A percentile compares a stretch with the other conserved stretches of the same genome.
Evolutionary conservation across 1,140 invertebrate species (phyloP).

Genomic region (Bombyx mandarina): DNA sequence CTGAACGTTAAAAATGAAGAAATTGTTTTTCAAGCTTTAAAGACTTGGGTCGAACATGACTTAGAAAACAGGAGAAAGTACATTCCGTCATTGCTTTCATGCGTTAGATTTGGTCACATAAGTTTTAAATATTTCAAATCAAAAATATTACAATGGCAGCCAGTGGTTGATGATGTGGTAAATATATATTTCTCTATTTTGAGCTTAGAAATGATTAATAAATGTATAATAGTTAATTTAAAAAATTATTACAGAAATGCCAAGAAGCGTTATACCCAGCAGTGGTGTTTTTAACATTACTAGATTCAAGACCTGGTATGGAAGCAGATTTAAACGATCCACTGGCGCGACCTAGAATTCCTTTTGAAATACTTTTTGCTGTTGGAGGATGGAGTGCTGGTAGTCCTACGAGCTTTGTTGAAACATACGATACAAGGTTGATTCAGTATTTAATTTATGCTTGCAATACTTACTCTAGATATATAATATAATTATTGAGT

Average conservation of each 20-base stretch:
- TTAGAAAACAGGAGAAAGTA: slow-evolving; percentile 62
- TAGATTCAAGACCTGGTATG: slow-evolving; percentile 63
- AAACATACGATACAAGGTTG: slow-evolving; percentile 80
- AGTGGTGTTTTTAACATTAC: slow-evolving; percentile 66
- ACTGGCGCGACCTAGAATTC: slow-evolving; percentile 75
- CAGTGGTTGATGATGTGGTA: slow-evolving; percentile 69
- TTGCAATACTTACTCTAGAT: too few species aligned
- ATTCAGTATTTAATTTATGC: neutral
- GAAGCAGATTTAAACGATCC: slow-evolving; percentile 73
- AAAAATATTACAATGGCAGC: slow-evolving; percentile 73
- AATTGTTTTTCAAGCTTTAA: slow-evolving; percentile 77
- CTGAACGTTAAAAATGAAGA: slow-evolving; percentile 79
- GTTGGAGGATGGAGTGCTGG: slow-evolving; percentile 86
- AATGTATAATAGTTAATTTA: slow-evolving; percentile 1
- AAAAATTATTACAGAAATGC: slow-evolving; percentile 38
- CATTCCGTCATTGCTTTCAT: slow-evolving; percentile 74
- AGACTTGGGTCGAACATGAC: slow-evolving; percentile 74
- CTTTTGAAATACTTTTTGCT: slow-evolving; percentile 79
- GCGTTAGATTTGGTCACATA: slow-evolving; percentile 78
- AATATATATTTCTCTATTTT: neutral
- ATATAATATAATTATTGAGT: too few species aligned
- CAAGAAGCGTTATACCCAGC: slow-evolving; percentile 64
- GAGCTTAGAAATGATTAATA: neutral
- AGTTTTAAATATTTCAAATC: slow-evolving; percentile 75
- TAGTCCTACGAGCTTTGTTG: slow-evolving; percentile 83